Conservation (phyloP, 1,140 invertebrate genomes). For the Kradibia gibbosae region DNA sequence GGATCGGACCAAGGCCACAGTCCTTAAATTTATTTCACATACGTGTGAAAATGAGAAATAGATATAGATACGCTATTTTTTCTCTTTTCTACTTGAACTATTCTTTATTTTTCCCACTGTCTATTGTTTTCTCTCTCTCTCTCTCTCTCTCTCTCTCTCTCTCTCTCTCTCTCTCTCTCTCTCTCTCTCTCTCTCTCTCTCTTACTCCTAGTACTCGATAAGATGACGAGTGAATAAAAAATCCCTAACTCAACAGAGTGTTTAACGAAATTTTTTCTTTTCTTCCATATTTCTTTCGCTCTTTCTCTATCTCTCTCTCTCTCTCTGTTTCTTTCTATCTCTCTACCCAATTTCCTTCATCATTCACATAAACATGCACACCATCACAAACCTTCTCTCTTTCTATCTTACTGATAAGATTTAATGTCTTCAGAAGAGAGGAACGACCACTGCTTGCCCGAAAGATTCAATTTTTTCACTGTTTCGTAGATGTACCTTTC, state of each 20-base stretch:
- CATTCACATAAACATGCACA: no score
- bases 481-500: neutral
- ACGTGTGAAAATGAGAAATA: constrained; percentile 14
- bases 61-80: neutral
- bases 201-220: neutral
- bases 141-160: neutral
- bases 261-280: constrained; percentile 26
- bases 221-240: constrained; percentile 45
- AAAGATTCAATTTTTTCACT: constrained; percentile 45
- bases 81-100: neutral
- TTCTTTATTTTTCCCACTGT: neutral
- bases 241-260: constrained; percentile 44
- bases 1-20: neutral
- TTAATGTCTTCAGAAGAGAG: constrained; percentile 20
- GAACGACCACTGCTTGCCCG: constrained; percentile 43
- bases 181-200: neutral
- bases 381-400: neutral
- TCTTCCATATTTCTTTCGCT: neutral
- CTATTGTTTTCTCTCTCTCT: neutral
- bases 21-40: constrained; percentile 40
- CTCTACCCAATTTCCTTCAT: no score
- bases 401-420: neutral
- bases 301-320: neutral
- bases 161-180: neutral
- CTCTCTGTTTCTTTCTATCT: neutral